Evolutionary conservation across 2,888 invertebrate species (phyloP).

Genomic region (Malacosoma neustria): DNA sequence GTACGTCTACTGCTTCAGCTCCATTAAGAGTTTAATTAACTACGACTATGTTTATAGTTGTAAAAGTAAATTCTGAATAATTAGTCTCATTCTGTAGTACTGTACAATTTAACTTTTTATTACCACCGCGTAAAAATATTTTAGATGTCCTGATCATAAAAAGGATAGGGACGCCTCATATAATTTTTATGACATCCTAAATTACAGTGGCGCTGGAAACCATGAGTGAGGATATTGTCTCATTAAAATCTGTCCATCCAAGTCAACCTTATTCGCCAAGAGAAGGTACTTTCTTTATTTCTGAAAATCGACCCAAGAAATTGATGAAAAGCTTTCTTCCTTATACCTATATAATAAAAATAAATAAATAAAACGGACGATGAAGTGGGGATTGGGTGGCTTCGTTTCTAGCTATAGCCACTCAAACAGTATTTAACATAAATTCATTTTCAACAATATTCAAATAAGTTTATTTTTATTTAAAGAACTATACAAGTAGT

Average conservation of each 20-base stretch:
- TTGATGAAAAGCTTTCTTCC: too few relatives aligned
- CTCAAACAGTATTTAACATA: too few relatives aligned
- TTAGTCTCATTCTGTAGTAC: neutral
- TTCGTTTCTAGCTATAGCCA: neutral
- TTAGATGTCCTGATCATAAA: neutral
- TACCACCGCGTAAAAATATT: too few relatives aligned
- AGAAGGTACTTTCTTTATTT: too few relatives aligned
- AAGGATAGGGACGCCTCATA: neutral
- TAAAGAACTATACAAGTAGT: neutral
- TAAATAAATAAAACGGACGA: too few relatives aligned
- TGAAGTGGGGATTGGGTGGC: neutral
- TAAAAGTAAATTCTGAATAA: neutral
- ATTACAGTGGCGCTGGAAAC: neutral
- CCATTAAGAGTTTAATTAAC: neutral
- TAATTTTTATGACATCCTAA: neutral
- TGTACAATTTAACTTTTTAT: too few relatives aligned
- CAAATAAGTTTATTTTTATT: neutral
- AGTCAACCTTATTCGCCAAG: too few relatives aligned
- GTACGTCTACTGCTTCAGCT: neutral
- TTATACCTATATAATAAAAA: too few relatives aligned
- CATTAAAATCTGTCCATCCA: neutral
- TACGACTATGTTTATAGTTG: neutral
- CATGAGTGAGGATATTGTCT: neutral
- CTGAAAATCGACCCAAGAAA: too few relatives aligned
- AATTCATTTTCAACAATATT: neutral